Conservation (phyloP, 2,113 vertebrate species). For the Platanista minor region DNA sequence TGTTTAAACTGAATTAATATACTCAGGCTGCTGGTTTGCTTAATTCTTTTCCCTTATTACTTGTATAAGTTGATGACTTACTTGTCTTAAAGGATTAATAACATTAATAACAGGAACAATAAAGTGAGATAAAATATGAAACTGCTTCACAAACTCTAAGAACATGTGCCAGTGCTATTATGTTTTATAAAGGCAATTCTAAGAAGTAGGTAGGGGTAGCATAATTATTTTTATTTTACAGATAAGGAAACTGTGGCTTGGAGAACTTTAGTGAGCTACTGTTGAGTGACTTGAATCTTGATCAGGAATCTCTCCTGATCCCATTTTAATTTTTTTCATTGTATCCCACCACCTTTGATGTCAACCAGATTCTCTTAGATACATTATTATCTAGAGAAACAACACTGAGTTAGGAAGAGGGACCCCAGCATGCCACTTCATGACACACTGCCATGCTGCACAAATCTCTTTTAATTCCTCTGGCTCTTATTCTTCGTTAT, state of each 20-base stretch:
- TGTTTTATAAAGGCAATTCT: background rate
- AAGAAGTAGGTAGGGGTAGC: background rate
- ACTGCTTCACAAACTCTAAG: background rate
- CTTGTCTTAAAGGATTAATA: background rate
- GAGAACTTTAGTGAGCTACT: background rate
- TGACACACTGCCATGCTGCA: background rate
- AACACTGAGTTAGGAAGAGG: background rate
- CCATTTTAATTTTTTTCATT: background rate
- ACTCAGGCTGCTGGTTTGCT: background rate
- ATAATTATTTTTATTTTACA: background rate
- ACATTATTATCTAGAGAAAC: background rate
- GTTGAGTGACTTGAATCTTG: background rate
- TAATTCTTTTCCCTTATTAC: background rate
- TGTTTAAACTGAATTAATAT: background rate
- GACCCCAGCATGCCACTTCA: background rate
- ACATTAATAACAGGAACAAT: background rate
- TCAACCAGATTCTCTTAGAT: background rate
- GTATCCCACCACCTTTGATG: background rate
- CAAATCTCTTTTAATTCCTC: background rate
- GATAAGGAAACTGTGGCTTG: background rate
- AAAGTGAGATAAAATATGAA: background rate
- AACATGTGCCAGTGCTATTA: background rate
- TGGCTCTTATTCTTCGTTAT: background rate
- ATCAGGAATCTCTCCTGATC: background rate
- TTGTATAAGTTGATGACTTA: background rate